phyloP scores from a whole-genome alignment of 2,113 vertebrate species.

The Caloenas nicobarica region DNA sequence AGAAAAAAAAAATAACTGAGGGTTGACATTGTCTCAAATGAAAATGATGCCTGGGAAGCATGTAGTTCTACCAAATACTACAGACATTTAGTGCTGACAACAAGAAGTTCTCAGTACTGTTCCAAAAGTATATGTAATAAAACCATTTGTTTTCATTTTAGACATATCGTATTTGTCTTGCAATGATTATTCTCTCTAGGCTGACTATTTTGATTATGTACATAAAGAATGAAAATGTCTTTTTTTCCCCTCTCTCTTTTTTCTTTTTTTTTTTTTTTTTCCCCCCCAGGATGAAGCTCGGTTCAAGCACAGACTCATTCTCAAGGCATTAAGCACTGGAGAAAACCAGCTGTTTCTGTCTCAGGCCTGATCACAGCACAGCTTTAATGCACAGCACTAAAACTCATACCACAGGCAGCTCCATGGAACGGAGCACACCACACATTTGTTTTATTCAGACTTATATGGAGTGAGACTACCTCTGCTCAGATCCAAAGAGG shows the following conservation, averaged over 20 bases:
- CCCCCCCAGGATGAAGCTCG: background rate
- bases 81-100: background rate
- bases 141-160: constrained; percentile 1
- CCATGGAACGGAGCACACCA: background rate
- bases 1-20: background rate
- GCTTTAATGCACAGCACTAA: background rate
- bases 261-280: background rate
- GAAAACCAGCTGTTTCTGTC: background rate
- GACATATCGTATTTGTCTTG: background rate
- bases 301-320: background rate
- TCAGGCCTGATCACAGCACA: background rate
- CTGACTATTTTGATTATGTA: background rate
- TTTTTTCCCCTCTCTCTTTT: background rate
- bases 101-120: background rate
- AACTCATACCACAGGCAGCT: background rate
- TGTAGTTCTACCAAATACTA: background rate
- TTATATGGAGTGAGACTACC: background rate
- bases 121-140: background rate
- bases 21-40: background rate
- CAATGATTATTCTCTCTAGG: background rate
- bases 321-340: background rate
- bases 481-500: background rate
- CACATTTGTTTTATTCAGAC: background rate
- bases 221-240: background rate
- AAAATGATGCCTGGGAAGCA: background rate